Evolutionary conservation across 2,888 invertebrate species (phyloP).

Genomic region (Melieria omissa): DNA sequence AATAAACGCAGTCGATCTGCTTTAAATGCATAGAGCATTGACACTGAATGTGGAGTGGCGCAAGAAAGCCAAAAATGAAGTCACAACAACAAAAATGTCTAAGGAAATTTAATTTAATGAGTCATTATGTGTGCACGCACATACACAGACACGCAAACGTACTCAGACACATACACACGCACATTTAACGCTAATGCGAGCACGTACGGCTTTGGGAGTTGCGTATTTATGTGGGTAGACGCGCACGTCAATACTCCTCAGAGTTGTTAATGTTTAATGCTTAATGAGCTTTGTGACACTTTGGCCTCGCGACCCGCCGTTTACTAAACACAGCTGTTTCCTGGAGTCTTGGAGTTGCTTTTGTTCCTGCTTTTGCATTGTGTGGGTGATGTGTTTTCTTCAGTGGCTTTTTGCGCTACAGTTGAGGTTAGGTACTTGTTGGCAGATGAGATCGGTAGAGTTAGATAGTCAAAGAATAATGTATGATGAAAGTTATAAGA

Average conservation of each 20-base stretch:
- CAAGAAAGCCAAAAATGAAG: too few species aligned
- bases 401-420: conserved; percentile 39
- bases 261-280: conserved; percentile 33
- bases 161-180: conserved; percentile 33
- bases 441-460: too few species aligned
- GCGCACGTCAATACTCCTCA: conserved; percentile 8
- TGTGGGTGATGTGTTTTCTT: conserved; percentile 43
- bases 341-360: too few species aligned
- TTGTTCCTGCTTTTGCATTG: too few species aligned
- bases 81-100: too few species aligned
- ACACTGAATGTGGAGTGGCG: too few species aligned
- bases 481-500: too few species aligned
- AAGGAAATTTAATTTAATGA: conserved; percentile 51
- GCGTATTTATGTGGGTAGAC: neutral
- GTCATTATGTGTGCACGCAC: conserved; percentile 52
- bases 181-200: neutral
- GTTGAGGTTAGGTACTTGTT: too few species aligned
- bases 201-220: neutral
- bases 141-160: conserved; percentile 22
- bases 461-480: too few species aligned
- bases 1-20: neutral
- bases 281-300: conserved; percentile 54
- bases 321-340: conserved; percentile 15
- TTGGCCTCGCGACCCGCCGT: conserved; percentile 21
- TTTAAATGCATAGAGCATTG: too few species aligned